Base-by-base conservation (phyloP, 2,888 invertebrate species). In the Alloscopus bannaensis region DNA sequence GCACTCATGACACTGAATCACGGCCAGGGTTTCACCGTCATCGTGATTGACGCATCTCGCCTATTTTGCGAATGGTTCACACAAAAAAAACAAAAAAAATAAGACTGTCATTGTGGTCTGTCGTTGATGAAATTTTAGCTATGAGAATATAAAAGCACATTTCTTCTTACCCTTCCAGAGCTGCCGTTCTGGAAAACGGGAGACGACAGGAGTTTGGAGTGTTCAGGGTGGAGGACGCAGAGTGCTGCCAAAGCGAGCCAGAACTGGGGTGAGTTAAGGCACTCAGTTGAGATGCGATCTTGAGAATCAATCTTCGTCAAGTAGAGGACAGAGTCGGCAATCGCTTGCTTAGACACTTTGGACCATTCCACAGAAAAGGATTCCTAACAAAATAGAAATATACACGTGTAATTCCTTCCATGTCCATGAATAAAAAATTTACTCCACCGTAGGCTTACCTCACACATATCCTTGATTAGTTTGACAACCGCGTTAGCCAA, bases 11-110 rank as follows among this genome's bases (percentile, higher is more conserved):
- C 99, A 99, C 86, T 97, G 95, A 80, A 99, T 94, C 80, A 97
- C 95, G 0, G 98, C 98, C 16, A 93, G 91, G 0, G 98, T 98
- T 87, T 94, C 92, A 0, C 95, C 95, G 88, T 99, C 99, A 87
- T 99, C 99, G 88, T 99, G 99, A 89, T 99, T 99, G 65, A 92
- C 93, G 89, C 99, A 99, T 83, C 94, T 93, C 6, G 96, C 94
- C 87, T 96, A 91, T n/a, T n/a, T n/a, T n/a, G n/a, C n/a, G 52
- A 88, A 87, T n/a, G n/a, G n/a, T 65, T 80, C 57, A 84, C 81
- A 47, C 76, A 82, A 76, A 65, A 62, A 80, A 66, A 28, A 31
- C 2, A 66, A 52, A 13, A n/a, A 47, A 13, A 47, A 47, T 40
- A 59, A 24, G 13, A 18, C 52, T 52, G 52, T n/a, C n/a, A n/a